These are phyloP conservation scores for Coregonus suidteri DNA, from an alignment of 2,797 vertebrate species.

Conservation along the genomic window DNA sequence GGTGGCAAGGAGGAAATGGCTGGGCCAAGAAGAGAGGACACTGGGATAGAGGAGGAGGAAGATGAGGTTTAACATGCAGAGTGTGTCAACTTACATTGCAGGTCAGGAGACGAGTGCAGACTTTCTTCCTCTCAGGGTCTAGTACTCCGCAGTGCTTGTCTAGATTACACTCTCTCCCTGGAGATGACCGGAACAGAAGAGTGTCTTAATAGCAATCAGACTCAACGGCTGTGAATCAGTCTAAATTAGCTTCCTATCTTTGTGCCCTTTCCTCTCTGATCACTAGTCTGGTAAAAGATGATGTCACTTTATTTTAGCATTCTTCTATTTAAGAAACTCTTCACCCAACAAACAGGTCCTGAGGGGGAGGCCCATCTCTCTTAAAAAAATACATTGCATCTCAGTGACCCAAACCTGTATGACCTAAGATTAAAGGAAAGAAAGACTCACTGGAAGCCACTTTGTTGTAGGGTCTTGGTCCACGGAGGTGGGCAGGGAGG, in stretches of 20 bases:
- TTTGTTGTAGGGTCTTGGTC: slow-evolving; percentile 85
- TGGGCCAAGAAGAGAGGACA: neutral
- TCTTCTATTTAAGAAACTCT: neutral
- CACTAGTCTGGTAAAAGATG: neutral
- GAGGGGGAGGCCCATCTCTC: too few species aligned
- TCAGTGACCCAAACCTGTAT: too few species aligned
- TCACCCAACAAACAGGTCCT: neutral
- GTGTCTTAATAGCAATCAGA: neutral
- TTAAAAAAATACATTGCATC: too few species aligned
- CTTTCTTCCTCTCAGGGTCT: slow-evolving; percentile 90
- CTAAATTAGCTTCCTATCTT: neutral
- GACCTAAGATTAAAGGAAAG: neutral
- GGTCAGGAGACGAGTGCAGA: slow-evolving; percentile 90
- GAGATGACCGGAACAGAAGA: slow-evolving; percentile 37
- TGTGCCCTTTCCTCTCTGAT: neutral
- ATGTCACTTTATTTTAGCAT: neutral
- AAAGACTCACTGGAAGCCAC: slow-evolving; percentile 83
- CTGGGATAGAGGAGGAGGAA: neutral
- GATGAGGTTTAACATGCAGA: slow-evolving; percentile 2
- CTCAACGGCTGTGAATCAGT: neutral
- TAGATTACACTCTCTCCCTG: slow-evolving; percentile 91
- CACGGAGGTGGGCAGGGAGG: slow-evolving; percentile 49
- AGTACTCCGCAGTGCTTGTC: slow-evolving; percentile 92
- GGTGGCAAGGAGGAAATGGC: neutral
- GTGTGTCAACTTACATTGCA: slow-evolving; percentile 84